Evolutionary conservation across 2,113 vertebrate genomes (phyloP), one percentile per base, ranked within the genome.

Genomic region (Lophochroa leadbeateri): DNA sequence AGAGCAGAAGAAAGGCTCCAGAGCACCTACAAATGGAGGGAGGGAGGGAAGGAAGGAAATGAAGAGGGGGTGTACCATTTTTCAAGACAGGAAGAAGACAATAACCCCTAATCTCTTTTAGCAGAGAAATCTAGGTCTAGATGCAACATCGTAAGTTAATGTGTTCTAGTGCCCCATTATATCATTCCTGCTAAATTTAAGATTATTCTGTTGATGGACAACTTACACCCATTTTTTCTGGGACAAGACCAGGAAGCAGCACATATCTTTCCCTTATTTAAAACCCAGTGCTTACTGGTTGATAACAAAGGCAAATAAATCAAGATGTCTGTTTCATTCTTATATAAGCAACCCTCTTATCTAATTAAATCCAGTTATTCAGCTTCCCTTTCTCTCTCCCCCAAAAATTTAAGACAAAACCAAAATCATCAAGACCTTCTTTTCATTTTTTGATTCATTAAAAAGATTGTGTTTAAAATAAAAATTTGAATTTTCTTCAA

Each of bases 21-120:
- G 60, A 43, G 37, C 27, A 58, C 0, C 0, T 13, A 18, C 2
- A 18, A 52, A 74, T 18, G 46, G n/a, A 41, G 3, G 28, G 10
- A 85, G 14, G 13, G 33, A 74, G 5, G 7, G 47, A 74, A 60
- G 20, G 17, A 72, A 49, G 25, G 52, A 52, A 60, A 69, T 19
- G 20, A 55, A 24, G 46, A 90, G 24, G 10, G n/a, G 37, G 8
- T 72, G 16, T 11, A 69, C 21, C 27, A 11, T 28, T 85, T 82
- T 64, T 58, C 44, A 57, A 23, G 37, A 47, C 19, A 61, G 49
- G 24, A 67, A 46, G 7, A 83, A 31, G 55, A 53, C 37, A 37
- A 29, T 27, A 67, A 77, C 53, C 4, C 70, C 53, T 67, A 19
- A 9, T 70, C 39, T 52, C n/a, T 19, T 69, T 78, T 35, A 78